These are phyloP conservation scores for Muntiacus muntjak DNA, from an alignment of 2,113 vertebrate species.

Conservation along the genomic window DNA sequence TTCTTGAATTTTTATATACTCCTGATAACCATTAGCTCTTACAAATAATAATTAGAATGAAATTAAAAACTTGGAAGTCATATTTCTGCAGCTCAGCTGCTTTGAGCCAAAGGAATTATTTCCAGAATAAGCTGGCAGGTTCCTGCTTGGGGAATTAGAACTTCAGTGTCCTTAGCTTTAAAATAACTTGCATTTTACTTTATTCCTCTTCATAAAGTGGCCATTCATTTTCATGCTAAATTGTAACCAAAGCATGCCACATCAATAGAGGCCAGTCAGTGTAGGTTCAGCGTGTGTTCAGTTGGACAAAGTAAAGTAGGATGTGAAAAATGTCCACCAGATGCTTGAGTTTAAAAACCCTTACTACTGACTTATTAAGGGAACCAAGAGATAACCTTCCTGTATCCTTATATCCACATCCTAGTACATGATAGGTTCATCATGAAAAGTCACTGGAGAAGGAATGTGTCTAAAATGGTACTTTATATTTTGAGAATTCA, in stretches of 20 bases:
- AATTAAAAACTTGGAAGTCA: constrained; percentile 56
- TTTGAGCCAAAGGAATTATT: constrained; percentile 41
- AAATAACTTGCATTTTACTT: constrained; percentile 66
- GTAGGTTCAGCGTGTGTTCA: background rate
- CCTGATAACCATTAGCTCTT: constrained; percentile 63
- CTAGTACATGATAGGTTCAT: background rate
- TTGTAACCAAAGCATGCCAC: constrained; percentile 9
- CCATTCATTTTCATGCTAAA: constrained; percentile 48
- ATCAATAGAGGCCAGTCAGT: background rate
- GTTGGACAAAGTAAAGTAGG: background rate
- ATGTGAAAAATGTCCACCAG: background rate
- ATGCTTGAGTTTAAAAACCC: background rate
- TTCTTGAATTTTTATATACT: constrained; percentile 68
- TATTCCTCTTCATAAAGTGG: constrained; percentile 54
- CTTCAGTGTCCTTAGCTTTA: constrained; percentile 54
- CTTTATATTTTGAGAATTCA: background rate
- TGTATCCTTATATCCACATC: background rate
- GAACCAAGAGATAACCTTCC: background rate
- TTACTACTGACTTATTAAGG: background rate
- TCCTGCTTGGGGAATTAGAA: constrained; percentile 57
- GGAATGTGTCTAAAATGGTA: background rate
- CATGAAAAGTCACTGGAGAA: background rate
- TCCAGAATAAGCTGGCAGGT: constrained; percentile 60
- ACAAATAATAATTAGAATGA: constrained; percentile 48
- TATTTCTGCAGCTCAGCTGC: constrained; percentile 40